Conservation (phyloP, 2,113 vertebrate species). For the Otocyon megalotis region DNA sequence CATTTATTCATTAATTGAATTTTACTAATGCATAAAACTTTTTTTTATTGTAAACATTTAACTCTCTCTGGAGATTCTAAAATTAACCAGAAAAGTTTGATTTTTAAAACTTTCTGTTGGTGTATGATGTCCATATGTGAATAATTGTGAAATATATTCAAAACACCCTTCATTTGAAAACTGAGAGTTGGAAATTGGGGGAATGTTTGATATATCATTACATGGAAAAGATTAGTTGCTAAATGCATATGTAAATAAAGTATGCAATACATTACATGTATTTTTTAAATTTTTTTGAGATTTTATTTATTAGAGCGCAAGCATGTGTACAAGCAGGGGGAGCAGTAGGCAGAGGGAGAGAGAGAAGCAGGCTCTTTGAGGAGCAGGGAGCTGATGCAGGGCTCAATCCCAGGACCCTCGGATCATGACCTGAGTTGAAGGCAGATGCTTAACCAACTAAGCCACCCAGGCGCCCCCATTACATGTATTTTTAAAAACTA, state of each 20-base stretch:
- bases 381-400: too few relatives aligned
- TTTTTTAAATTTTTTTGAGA: neutral
- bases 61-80: neutral
- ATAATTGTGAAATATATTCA: conserved; percentile 2
- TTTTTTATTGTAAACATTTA: neutral
- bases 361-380: too few relatives aligned
- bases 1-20: conserved; percentile 25
- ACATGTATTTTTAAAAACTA: neutral
- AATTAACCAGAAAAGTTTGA: conserved; percentile 18
- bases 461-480: neutral
- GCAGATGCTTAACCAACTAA: too few relatives aligned
- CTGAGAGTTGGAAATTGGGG: neutral
- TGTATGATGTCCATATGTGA: neutral
- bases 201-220: neutral
- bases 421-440: too few relatives aligned
- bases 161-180: neutral
- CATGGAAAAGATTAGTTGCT: neutral
- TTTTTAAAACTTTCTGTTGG: neutral
- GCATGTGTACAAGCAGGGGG: too few relatives aligned
- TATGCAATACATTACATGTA: neutral
- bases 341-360: too few relatives aligned
- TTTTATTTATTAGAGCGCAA: too few relatives aligned
- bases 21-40: neutral
- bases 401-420: too few relatives aligned
- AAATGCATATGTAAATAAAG: neutral